These are phyloP conservation scores for Trissolcus basalis DNA, from an alignment of 1,140 invertebrate genomes.

Conservation along the genomic window DNA sequence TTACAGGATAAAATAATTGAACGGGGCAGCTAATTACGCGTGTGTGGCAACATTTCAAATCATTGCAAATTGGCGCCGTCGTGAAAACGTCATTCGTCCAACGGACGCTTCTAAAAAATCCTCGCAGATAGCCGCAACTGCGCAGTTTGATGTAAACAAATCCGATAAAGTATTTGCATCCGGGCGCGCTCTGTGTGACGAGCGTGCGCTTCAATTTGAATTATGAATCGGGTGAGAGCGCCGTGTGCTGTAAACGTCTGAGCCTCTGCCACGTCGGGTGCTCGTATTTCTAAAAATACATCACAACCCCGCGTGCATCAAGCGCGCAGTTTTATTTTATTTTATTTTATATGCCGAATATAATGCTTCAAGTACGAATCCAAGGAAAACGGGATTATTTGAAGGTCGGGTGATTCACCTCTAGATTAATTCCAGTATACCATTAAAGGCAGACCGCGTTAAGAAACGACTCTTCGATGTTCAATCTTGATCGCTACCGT, in stretches of 20 bases:
- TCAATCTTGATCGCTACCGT: slow-evolving; percentile 28
- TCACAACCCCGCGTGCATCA: not conserved
- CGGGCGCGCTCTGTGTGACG: slow-evolving; percentile 9
- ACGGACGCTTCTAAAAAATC: not conserved
- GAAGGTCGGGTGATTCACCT: slow-evolving; percentile 56
- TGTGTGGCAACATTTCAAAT: slow-evolving; percentile 11
- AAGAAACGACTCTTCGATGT: slow-evolving; percentile 39
- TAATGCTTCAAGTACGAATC: slow-evolving; percentile 53
- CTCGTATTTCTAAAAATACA: slow-evolving; percentile 49
- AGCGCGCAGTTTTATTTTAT: slow-evolving; percentile 21
- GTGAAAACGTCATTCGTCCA: not conserved
- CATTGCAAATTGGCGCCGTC: slow-evolving; percentile 16
- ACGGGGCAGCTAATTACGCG: not conserved
- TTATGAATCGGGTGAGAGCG: slow-evolving; percentile 9
- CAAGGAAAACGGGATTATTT: slow-evolving; percentile 58
- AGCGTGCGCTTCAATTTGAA: slow-evolving; percentile 32
- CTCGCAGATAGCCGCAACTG: slow-evolving; percentile 5
- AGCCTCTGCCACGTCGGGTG: slow-evolving; percentile 26
- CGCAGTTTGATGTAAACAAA: slow-evolving; percentile 34
- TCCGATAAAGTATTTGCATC: slow-evolving; percentile 25
- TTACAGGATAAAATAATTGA: too few relatives aligned
- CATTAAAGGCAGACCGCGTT: slow-evolving; percentile 40
- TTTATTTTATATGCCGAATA: slow-evolving; percentile 43
- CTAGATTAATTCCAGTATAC: slow-evolving; percentile 53
- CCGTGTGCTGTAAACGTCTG: slow-evolving; percentile 26